Evolutionary conservation across 2,113 vertebrate genomes (phyloP).

Genomic region (Nannospalax galili): DNA sequence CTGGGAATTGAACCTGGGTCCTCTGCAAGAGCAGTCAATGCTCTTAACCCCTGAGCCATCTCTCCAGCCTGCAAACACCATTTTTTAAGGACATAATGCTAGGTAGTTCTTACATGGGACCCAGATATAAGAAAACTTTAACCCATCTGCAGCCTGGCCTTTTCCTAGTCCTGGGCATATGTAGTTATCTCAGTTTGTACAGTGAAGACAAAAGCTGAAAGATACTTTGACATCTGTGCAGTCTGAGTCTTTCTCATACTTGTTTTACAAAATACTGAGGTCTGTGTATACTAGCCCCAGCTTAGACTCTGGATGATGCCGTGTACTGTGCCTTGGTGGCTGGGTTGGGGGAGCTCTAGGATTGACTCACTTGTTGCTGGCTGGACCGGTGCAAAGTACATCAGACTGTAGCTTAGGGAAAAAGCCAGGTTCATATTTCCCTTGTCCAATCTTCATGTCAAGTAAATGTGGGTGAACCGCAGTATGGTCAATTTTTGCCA

Average conservation of each 20-base stretch:
- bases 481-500: constrained; percentile 98
- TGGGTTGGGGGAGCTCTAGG: neutral
- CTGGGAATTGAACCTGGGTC: no score
- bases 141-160: neutral
- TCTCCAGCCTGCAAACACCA: neutral
- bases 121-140: constrained; percentile 17
- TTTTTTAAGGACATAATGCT: neutral
- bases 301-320: neutral
- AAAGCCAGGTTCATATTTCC: constrained; percentile 98
- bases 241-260: neutral
- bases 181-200: neutral
- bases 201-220: neutral
- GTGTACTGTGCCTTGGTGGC: neutral
- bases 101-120: neutral
- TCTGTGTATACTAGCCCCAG: neutral
- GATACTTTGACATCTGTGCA: neutral
- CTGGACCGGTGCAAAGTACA: constrained; percentile 95
- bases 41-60: no score
- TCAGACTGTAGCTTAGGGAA: constrained; percentile 97
- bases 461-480: constrained; percentile 97
- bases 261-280: constrained; percentile 36
- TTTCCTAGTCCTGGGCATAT: constrained; percentile 2
- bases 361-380: constrained; percentile 95
- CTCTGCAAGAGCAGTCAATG: no score
- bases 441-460: constrained; percentile 99